Evolutionary conservation across 2,113 vertebrate species (phyloP), one percentile per base, ranked within the genome.

Genomic region (Passer domesticus): DNA sequence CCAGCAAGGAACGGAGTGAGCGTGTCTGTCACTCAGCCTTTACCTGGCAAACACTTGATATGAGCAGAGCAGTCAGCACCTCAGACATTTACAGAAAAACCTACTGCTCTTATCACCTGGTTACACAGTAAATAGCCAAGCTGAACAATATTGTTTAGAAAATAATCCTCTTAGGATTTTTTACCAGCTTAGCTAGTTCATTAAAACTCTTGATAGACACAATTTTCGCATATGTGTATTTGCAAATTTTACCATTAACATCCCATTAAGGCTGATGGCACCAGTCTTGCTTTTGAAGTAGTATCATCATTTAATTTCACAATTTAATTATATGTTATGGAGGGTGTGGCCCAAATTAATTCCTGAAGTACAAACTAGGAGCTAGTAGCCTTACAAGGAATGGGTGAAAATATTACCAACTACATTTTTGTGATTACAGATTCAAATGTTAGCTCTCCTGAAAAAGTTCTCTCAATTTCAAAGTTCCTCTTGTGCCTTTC

Each of bases 41-140:
- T 95, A 87, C 72, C 75, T 88, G 80, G 85, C 77, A 92, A 90
- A 56, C 0, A 0, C 8, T 13, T 17, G 21, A 46, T 43, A 28
- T 68, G 30, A 0, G 0, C 1, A 0, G 15, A 75, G 46, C 53
- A 87, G 79, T 41, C 77, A 95, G 52, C 46, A 69, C 60, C 70
- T 67, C 73, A 89, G 64, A 78, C 58, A 37, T 39, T 94, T 94
- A 89, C 80, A 30, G 93, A 78, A 94, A 96, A 96, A 79, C 14
- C 21, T 37, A 62, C 56, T 67, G 53, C 31, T 74, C 37, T 91
- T 95, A 87, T 88, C 89, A 78, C 49, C 22, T 53, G 59, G 8
- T 83, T 87, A 70, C 83, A 81, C 11, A 27, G 55, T 87, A 87
- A 96, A 92, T 33, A 96, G 46, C 69, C 44, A 87, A 90, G 43